A percentile compares a stretch with the other conserved stretches of the same genome.
phyloP scores from a whole-genome alignment of 2,888 invertebrate genomes.

The Habroteleia sp. region DNA sequence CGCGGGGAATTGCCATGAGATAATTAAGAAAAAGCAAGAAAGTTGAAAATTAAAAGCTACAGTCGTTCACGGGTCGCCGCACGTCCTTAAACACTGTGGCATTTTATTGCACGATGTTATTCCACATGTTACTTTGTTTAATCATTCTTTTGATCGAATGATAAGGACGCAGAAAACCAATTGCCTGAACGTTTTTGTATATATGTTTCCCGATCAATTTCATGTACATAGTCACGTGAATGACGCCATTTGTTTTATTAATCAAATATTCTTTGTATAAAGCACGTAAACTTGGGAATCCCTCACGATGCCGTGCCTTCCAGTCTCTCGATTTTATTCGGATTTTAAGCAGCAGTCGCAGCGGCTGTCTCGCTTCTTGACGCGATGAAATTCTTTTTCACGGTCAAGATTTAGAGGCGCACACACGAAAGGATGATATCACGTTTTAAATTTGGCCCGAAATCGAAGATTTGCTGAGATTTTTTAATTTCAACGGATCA shows the following conservation, averaged over 20 bases:
- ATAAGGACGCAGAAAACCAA: conserved; percentile 27
- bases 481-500: too few species aligned
- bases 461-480: too few species aligned
- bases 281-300: conserved; percentile 41
- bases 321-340: conserved; percentile 30
- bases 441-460: too few species aligned
- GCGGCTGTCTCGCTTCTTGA: not conserved
- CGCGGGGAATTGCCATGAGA: conserved; percentile 12
- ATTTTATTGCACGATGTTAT: too few species aligned
- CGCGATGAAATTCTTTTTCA: not conserved
- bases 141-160: conserved; percentile 45
- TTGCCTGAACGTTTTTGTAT: conserved; percentile 46
- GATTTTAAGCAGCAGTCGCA: conserved; percentile 15
- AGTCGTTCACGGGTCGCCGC: conserved; percentile 24
- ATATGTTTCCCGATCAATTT: conserved; percentile 49
- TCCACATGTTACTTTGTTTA: conserved; percentile 37
- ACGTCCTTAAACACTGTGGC: conserved; percentile 24
- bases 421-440: too few species aligned
- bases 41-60: conserved; percentile 1
- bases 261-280: conserved; percentile 56
- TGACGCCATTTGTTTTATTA: conserved; percentile 44
- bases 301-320: conserved; percentile 37
- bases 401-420: conserved; percentile 4
- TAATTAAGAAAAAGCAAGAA: not conserved
- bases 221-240: conserved; percentile 48